Percentiles rank a stretch among this genome's conserved stretches.
Conservation (phyloP, 2,797 vertebrate genomes). For the Gymnocypris eckloni region DNA sequence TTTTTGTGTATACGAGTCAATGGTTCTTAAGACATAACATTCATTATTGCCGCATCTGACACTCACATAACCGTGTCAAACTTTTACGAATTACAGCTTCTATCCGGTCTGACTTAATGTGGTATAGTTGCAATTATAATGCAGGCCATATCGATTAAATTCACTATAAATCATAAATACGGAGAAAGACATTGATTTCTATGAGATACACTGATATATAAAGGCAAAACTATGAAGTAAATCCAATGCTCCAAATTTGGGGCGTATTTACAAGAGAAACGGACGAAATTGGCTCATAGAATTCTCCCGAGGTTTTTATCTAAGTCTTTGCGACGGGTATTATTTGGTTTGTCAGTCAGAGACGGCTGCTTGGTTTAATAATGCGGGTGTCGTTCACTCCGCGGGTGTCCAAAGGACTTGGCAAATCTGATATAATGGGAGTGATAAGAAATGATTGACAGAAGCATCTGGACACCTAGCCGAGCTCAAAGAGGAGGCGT, state of each 20-base stretch:
- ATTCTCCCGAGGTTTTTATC: slow-evolving; percentile 23
- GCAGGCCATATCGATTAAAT: slow-evolving; percentile 26
- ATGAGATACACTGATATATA: slow-evolving; percentile 15
- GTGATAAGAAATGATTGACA: slow-evolving; percentile 67
- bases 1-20: slow-evolving; percentile 62
- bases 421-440: slow-evolving; percentile 56
- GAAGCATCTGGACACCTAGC: slow-evolving; percentile 56
- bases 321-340: slow-evolving; percentile 40
- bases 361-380: slow-evolving; percentile 56
- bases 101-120: slow-evolving; percentile 36
- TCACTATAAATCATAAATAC: slow-evolving; percentile 31
- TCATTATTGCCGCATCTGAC: slow-evolving; percentile 68
- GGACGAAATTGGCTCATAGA: slow-evolving; percentile 3
- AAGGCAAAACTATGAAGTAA: slow-evolving; percentile 18
- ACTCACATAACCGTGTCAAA: slow-evolving; percentile 55
- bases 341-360: slow-evolving; percentile 65
- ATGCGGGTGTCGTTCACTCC: slow-evolving; percentile 53
- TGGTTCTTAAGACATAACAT: slow-evolving; percentile 71
- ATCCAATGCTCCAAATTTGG: slow-evolving; percentile 17
- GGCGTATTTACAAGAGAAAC: slow-evolving; percentile 33
- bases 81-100: slow-evolving; percentile 51
- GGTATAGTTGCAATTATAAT: slow-evolving; percentile 24
- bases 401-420: slow-evolving; percentile 41
- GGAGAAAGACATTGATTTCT: slow-evolving; percentile 34
- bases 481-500: slow-evolving; percentile 52